Conservation (phyloP, 2,113 vertebrate genomes). For the Grantiella picta region DNA sequence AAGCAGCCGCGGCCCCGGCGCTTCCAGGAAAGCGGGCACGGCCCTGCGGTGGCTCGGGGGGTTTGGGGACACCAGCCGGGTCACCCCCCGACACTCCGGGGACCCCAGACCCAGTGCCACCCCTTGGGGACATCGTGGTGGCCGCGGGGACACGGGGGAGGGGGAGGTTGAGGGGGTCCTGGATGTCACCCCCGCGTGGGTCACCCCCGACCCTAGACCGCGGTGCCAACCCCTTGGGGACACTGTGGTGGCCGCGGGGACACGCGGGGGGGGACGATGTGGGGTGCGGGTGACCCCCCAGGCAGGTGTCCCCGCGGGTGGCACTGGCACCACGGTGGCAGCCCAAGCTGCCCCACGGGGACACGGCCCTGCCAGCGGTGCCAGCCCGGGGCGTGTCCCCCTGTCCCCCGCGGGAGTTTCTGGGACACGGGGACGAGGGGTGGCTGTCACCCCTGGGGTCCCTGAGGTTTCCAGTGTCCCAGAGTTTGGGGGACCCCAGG, state of each 20-base stretch:
- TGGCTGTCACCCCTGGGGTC: not conserved
- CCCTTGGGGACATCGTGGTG: not conserved
- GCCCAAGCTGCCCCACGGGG: not conserved
- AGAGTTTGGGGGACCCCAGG: not conserved
- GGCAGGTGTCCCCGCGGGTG: not conserved
- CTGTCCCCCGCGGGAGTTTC: not conserved
- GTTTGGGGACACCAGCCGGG: not conserved
- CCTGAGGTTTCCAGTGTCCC: not conserved
- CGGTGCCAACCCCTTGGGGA: not conserved
- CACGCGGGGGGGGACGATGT: not conserved
- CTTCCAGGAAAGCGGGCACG: not conserved
- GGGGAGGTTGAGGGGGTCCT: no score
- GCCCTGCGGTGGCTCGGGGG: not conserved
- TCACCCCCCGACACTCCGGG: not conserved
- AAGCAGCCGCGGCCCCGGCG: not conserved
- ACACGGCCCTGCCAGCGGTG: not conserved
- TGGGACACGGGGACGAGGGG: not conserved
- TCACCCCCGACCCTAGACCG: no score
- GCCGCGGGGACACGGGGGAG: not conserved
- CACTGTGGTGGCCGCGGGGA: not conserved
- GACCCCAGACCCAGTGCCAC: not conserved
- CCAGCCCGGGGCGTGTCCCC: not conserved
- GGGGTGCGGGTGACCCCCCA: no score
- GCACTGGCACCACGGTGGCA: not conserved
- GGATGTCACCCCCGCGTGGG: not conserved